A percentile compares a stretch with the other conserved stretches of the same genome.
Evolutionary conservation across 2,797 vertebrate species (phyloP).

Genomic region (Epinephelus malabaricus): DNA sequence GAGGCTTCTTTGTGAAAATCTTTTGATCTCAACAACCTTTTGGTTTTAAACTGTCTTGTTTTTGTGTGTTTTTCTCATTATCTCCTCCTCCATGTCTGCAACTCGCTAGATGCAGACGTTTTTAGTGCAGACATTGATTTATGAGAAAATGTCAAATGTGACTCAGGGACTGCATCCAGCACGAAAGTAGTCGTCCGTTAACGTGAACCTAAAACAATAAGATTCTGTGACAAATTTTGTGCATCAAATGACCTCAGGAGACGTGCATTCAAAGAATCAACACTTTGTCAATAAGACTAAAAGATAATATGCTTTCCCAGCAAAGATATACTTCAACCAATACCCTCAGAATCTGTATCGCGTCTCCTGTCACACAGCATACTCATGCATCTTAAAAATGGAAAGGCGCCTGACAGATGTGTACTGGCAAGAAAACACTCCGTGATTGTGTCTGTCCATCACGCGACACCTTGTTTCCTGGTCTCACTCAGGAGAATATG

Average conservation of each 20-base stretch:
- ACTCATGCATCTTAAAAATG: conserved; percentile 43
- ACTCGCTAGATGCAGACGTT: background rate
- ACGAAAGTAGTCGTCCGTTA: background rate
- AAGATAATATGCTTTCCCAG: conserved; percentile 16
- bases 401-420: conserved; percentile 57
- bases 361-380: conserved; percentile 47
- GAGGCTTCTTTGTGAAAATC: background rate
- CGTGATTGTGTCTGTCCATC: conserved; percentile 77
- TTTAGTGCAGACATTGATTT: background rate
- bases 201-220: background rate
- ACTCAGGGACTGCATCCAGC: background rate
- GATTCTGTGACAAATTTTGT: background rate
- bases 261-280: background rate
- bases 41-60: conserved; percentile 7
- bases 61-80: background rate
- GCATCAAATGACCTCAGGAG: conserved; percentile 2
- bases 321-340: conserved; percentile 35
- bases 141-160: conserved; percentile 7
- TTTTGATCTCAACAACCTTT: conserved; percentile 32
- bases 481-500: conserved; percentile 49
- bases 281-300: conserved; percentile 26
- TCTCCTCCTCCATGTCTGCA: background rate
- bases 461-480: conserved; percentile 60
- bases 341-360: conserved; percentile 33
- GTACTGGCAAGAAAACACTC: conserved; percentile 55